Evolutionary conservation across 2,797 vertebrate species (phyloP).

Genomic region (Telmatherina bonti): DNA sequence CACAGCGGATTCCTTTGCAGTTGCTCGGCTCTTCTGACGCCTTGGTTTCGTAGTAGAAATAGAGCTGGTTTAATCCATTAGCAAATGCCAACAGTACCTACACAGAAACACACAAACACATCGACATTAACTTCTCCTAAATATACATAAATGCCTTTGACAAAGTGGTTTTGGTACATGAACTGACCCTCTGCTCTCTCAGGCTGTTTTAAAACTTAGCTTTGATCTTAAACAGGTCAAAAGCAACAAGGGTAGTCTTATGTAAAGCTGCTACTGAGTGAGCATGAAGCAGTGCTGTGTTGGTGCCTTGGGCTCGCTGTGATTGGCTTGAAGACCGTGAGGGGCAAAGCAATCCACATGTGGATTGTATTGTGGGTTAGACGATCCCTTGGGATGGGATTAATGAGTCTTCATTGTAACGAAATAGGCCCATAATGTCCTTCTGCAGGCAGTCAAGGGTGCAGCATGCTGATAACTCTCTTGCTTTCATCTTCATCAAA

Average conservation of each 20-base stretch:
- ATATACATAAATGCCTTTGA: too few species aligned
- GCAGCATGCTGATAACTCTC: not conserved
- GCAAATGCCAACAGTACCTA: slow-evolving; percentile 93
- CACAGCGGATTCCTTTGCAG: slow-evolving; percentile 97
- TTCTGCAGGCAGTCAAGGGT: slow-evolving; percentile 20
- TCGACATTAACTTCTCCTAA: not conserved
- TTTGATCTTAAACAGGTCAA: slow-evolving; percentile 20
- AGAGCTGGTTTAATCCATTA: slow-evolving; percentile 97
- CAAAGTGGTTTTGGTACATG: not conserved
- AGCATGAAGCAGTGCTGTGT: not conserved
- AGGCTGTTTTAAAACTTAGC: slow-evolving; percentile 5
- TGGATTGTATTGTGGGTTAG: slow-evolving; percentile 38
- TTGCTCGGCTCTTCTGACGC: slow-evolving; percentile 75
- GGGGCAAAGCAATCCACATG: slow-evolving; percentile 33
- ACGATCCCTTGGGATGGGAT: slow-evolving; percentile 24
- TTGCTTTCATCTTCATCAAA: slow-evolving; percentile 10
- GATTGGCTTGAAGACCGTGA: slow-evolving; percentile 44
- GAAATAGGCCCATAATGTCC: slow-evolving; percentile 34
- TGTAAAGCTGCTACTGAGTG: slow-evolving; percentile 23
- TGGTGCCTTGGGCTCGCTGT: slow-evolving; percentile 7
- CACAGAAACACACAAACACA: not conserved
- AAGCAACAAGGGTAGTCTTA: slow-evolving; percentile 4
- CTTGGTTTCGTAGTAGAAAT: slow-evolving; percentile 96
- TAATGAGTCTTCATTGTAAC: slow-evolving; percentile 43
- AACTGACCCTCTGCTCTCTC: slow-evolving; percentile 11